phyloP scores from a whole-genome alignment of 64 coral and sea anemone species.

The Acropora yongei region DNA sequence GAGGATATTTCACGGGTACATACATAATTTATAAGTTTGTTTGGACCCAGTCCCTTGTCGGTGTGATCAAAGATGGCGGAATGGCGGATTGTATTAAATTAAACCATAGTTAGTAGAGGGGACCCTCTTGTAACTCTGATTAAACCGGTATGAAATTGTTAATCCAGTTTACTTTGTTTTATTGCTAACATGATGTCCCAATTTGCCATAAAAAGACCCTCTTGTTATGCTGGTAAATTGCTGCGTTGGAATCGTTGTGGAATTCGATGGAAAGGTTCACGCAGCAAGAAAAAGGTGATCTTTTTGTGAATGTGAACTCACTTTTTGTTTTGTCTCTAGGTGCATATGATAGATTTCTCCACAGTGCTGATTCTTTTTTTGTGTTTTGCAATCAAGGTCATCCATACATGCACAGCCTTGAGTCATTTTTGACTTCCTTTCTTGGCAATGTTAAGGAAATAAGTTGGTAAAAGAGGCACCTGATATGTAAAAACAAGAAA shows the following conservation, averaged over 20 bases:
- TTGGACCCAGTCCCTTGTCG: slow-evolving; percentile 1
- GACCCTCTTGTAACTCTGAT: too few relatives aligned
- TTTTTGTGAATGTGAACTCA: background rate
- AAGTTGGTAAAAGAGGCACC: too few relatives aligned
- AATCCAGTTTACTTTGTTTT: background rate
- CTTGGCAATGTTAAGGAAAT: too few relatives aligned
- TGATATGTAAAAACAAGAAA: too few relatives aligned
- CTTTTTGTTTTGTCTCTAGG: background rate
- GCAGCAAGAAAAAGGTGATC: slow-evolving; percentile 11
- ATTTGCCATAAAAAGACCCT: background rate
- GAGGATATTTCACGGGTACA: too few relatives aligned
- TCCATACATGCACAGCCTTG: too few relatives aligned
- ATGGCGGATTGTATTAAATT: background rate
- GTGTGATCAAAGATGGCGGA: slow-evolving; percentile 8
- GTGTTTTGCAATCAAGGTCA: too few relatives aligned
- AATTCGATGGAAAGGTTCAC: background rate
- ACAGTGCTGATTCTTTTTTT: too few relatives aligned
- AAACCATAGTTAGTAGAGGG: too few relatives aligned
- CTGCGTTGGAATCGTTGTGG: slow-evolving; percentile 19
- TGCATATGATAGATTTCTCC: background rate
- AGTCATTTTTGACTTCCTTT: too few relatives aligned
- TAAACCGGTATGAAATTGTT: too few relatives aligned
- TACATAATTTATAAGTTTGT: background rate
- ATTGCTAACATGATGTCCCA: background rate
- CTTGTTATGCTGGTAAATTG: background rate